Evolutionary conservation across 2,888 invertebrate genomes (phyloP).

Genomic region (Oasisia sp.): DNA sequence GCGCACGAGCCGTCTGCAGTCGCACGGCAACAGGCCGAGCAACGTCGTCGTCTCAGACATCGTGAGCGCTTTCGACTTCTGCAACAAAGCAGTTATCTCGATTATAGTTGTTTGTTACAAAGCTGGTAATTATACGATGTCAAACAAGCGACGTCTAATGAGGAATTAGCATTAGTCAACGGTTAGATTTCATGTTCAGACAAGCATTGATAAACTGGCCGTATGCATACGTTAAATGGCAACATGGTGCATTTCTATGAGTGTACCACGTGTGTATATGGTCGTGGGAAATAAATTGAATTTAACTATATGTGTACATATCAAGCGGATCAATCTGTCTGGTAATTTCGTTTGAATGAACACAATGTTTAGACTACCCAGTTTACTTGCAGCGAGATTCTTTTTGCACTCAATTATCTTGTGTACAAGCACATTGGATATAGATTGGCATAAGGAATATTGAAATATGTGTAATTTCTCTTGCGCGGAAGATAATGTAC

Average conservation of each 20-base stretch:
- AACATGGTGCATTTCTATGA: neutral
- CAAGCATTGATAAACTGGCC: neutral
- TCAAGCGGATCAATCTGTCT: too few relatives aligned
- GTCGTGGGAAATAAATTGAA: too few relatives aligned
- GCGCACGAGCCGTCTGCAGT: neutral
- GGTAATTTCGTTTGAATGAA: neutral
- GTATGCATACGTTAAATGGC: too few relatives aligned
- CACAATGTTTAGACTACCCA: neutral
- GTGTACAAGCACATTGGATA: neutral
- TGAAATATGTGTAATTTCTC: neutral
- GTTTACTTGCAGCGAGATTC: neutral
- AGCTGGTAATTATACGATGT: neutral
- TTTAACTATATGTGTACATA: too few relatives aligned
- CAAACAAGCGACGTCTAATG: neutral
- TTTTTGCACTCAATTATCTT: neutral
- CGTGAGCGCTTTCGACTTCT: neutral
- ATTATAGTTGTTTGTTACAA: neutral
- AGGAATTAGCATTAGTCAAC: neutral
- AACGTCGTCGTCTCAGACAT: neutral
- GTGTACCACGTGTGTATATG: too few relatives aligned
- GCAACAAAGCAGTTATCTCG: neutral
- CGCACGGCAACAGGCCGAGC: neutral
- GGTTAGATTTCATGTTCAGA: neutral
- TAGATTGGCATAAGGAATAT: neutral
- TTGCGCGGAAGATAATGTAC: neutral